Evolutionary conservation across 2,113 vertebrate species (phyloP).

Genomic region (Aviceda subcristata): DNA sequence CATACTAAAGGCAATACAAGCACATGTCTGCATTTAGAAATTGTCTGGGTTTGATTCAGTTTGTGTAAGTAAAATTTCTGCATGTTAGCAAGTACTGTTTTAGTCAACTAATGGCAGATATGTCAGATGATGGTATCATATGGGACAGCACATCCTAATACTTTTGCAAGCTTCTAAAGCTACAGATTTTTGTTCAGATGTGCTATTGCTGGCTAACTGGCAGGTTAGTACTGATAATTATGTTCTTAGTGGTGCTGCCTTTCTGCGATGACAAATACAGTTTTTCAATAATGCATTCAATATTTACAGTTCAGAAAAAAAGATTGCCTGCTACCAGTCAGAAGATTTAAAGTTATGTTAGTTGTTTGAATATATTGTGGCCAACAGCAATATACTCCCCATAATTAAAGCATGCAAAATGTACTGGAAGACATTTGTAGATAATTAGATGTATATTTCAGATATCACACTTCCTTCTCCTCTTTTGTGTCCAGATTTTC

Average conservation of each 20-base stretch:
- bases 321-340: neutral
- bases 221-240: neutral
- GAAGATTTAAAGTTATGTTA: neutral
- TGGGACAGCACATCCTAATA: neutral
- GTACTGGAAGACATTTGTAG: neutral
- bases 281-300: neutral
- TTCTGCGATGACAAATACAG: neutral
- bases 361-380: neutral
- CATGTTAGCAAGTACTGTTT: neutral
- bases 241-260: neutral
- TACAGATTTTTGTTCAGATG: neutral
- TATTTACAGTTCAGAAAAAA: neutral
- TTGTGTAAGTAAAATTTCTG: neutral
- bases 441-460: neutral
- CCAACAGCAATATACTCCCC: neutral
- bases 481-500: neutral
- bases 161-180: neutral
- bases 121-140: neutral
- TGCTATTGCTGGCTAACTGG: neutral
- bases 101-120: neutral
- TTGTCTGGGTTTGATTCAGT: neutral
- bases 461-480: neutral
- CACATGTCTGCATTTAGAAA: neutral
- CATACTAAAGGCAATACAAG: neutral
- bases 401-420: neutral